phyloP scores from a whole-genome alignment of 92 coral and sea anemone genomes.

The Parazoanthus atlanticus region DNA sequence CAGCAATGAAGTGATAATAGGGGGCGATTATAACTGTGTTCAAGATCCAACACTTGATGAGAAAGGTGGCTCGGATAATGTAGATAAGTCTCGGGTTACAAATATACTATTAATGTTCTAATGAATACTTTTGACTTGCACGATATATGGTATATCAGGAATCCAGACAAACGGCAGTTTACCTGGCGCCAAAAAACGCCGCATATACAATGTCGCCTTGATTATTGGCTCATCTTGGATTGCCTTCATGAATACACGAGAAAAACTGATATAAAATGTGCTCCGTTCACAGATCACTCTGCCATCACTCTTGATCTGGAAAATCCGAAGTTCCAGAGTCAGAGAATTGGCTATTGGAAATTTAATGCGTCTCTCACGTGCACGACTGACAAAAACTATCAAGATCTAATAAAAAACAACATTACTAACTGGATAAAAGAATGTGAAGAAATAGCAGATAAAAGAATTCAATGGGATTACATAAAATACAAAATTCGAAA shows the following conservation, averaged over 20 bases:
- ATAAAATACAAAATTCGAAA: constrained; percentile 12
- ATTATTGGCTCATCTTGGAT: neutral
- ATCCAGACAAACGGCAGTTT: constrained; percentile 8
- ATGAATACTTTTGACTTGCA: constrained; percentile 24
- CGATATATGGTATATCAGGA: constrained; percentile 17
- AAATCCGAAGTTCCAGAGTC: constrained; percentile 1
- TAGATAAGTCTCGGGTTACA: neutral
- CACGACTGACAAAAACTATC: neutral
- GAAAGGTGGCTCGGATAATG: constrained; percentile 17
- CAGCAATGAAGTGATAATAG: constrained; percentile 10
- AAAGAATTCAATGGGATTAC: constrained; percentile 10
- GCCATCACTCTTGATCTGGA: neutral
- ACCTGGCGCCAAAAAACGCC: constrained; percentile 4
- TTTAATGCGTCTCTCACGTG: neutral
- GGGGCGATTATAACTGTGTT: neutral
- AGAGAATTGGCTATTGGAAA: constrained; percentile 16
- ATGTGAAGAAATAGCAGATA: constrained; percentile 15
- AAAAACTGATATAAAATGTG: neutral
- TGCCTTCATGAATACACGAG: constrained; percentile 12
- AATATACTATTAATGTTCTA: constrained; percentile 1
- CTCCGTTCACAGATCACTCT: constrained; percentile 1
- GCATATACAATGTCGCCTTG: neutral
- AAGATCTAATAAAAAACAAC: neutral
- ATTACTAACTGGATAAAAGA: constrained; percentile 3
- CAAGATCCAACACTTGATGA: constrained; percentile 14